Base-by-base conservation (phyloP, 2,888 invertebrate genomes). In the Meteorus cinctellus region DNA sequence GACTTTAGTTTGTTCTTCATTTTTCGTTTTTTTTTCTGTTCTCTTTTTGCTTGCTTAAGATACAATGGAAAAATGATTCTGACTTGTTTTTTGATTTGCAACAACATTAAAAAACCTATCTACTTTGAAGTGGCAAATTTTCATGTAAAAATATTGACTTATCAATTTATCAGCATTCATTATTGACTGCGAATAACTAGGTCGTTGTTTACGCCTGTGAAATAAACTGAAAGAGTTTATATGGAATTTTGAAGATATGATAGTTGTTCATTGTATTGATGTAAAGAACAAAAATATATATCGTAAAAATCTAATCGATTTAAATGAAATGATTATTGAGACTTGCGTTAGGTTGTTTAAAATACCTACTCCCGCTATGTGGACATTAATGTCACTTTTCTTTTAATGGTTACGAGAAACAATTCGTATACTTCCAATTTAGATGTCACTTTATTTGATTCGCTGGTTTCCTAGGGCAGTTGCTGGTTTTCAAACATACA, bases 381-480 rank as follows among this genome's bases (percentile, higher is more conserved):
- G 8, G 55, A n/a, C 10, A 24, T 1, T 8, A 8, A 55, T 6
- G 6, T 14, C 48, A 48, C 16, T 48, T 76, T 75, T 63, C 51
- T 68, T 60, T 73, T 65, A 74, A 66, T 74, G 69, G 68, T 51
- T 75, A 34, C 62, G 19, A 66, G 4, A 16, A 75, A 55, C 66
- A 19, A 67, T 60, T 76, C 19, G 75, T 67, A 72, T 68, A 34
- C 65, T 77, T 77, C 72, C 67, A 51, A 34, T 78, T 74, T 77
- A 67, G 74, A 74, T 74, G 77, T 80, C 70, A 77, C 74, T 75
- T 75, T 81, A 80, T 79, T 82, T 80, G 79, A 79, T 81, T 82
- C 79, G 81, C 80, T 82, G 80, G 75, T 84, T 84, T 85, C 82
- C 82, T 86, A 85, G 76, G 85, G 86, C 86, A 86, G 86, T 85